phyloP scores from a whole-genome alignment of 2,888 invertebrate genomes.

The Leptopilina drosophilae region DNA sequence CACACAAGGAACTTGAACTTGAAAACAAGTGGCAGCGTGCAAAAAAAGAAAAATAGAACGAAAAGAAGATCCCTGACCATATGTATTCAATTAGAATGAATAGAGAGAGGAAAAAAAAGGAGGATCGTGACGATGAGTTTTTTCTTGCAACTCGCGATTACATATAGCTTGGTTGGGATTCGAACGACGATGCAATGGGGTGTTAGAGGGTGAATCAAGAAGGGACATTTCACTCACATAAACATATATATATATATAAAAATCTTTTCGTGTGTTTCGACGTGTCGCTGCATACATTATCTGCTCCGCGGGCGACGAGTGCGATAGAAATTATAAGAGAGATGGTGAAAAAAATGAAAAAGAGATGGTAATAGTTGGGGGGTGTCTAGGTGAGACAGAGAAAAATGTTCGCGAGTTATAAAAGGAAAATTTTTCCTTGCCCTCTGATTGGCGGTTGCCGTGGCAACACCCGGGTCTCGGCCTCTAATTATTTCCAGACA shows the following conservation, averaged over 20 bases:
- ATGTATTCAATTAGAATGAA: not conserved
- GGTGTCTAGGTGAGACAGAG: constrained; percentile 50
- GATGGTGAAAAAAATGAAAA: constrained; percentile 42
- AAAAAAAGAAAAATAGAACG: constrained; percentile 18
- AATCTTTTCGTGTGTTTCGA: constrained; percentile 63
- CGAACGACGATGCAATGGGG: constrained; percentile 15
- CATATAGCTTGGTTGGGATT: constrained; percentile 10
- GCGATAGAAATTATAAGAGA: constrained; percentile 54
- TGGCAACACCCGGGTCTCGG: constrained; percentile 74
- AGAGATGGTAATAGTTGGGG: constrained; percentile 39
- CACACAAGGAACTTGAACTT: constrained; percentile 15
- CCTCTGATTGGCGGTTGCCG: constrained; percentile 77
- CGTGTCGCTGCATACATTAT: constrained; percentile 76
- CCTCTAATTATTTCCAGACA: constrained; percentile 78
- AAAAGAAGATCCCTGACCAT: not conserved
- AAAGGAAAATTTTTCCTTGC: constrained; percentile 76
- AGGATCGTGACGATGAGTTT: constrained; percentile 31
- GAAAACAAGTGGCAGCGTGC: not conserved
- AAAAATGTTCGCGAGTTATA: constrained; percentile 62
- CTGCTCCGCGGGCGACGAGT: constrained; percentile 63
- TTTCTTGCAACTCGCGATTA: constrained; percentile 22
- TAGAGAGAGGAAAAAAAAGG: not conserved
- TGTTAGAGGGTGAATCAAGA: constrained; percentile 29
- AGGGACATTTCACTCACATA: constrained; percentile 26
- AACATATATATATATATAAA: not conserved